Evolutionary conservation across 2,888 invertebrate genomes (phyloP).

Genomic region (Polydesmus complanatus): DNA sequence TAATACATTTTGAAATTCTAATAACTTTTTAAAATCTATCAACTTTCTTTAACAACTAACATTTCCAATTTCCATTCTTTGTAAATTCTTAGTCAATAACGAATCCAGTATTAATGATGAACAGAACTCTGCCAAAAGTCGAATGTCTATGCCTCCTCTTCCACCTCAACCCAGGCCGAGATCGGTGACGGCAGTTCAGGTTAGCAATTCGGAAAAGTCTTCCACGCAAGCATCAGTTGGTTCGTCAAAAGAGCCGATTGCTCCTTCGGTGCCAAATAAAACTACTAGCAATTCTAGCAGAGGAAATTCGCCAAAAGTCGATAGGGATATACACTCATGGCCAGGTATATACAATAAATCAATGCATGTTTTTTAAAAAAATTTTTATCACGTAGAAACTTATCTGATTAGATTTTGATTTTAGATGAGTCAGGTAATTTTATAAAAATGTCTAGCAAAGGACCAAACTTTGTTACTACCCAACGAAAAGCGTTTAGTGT

Average conservation of each 20-base stretch:
- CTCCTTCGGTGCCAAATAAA: not conserved
- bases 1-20: too few relatives aligned
- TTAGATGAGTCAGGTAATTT: not conserved
- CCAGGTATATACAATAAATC: constrained; percentile 15
- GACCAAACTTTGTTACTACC: not conserved
- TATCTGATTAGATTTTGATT: not conserved
- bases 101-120: not conserved
- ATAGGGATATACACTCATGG: constrained; percentile 17
- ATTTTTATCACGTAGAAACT: not conserved
- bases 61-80: constrained; percentile 30
- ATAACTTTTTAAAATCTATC: too few relatives aligned
- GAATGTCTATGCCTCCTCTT: not conserved
- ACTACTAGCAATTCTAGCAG: not conserved
- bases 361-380: too few relatives aligned
- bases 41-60: too few relatives aligned
- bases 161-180: not conserved
- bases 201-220: not conserved
- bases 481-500: too few relatives aligned
- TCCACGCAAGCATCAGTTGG: not conserved
- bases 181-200: not conserved
- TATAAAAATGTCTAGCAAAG: not conserved
- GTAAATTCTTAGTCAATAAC: not conserved
- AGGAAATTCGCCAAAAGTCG: not conserved
- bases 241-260: not conserved
- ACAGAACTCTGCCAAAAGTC: not conserved